These are phyloP conservation scores for Fregata magnificens DNA, from an alignment of 2,113 vertebrate species.

Conservation along the genomic window DNA sequence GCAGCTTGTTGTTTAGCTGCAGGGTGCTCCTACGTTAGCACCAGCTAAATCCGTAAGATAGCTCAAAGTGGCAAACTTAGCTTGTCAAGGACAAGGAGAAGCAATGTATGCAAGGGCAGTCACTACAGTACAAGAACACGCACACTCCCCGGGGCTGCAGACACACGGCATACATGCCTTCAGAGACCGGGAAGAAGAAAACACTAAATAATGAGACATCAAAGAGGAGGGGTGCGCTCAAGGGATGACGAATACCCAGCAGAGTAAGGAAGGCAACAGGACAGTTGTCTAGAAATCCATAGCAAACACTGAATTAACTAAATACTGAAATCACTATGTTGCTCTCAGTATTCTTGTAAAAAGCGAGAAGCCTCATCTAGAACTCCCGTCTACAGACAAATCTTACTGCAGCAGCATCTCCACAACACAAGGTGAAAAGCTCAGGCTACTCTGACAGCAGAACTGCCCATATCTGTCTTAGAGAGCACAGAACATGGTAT, in stretches of 20 bases:
- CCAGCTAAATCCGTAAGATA: not conserved
- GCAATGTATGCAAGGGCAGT: not conserved
- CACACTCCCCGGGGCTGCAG: accelerated
- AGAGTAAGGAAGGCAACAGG: not conserved
- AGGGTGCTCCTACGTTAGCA: not conserved
- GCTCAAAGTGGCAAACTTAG: not conserved
- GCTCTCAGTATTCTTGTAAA: not conserved
- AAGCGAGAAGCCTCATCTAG: not conserved
- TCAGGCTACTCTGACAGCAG: not conserved
- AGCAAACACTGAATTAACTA: not conserved
- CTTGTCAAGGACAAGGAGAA: not conserved
- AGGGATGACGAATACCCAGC: accelerated
- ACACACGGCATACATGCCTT: accelerated
- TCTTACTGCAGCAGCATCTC: not conserved
- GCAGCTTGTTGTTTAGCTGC: not conserved
- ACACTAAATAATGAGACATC: not conserved
- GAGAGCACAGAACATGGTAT: not conserved
- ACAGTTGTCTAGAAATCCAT: not conserved
- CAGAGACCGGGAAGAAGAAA: not conserved
- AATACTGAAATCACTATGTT: not conserved
- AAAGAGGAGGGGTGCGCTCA: not conserved
- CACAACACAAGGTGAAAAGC: not conserved
- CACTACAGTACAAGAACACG: not conserved
- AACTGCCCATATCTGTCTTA: not conserved
- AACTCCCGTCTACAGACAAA: not conserved